These are phyloP conservation scores for Luidia sarsii DNA, from an alignment of 53 echinoderm and acorn worm species.

Conservation along the genomic window DNA sequence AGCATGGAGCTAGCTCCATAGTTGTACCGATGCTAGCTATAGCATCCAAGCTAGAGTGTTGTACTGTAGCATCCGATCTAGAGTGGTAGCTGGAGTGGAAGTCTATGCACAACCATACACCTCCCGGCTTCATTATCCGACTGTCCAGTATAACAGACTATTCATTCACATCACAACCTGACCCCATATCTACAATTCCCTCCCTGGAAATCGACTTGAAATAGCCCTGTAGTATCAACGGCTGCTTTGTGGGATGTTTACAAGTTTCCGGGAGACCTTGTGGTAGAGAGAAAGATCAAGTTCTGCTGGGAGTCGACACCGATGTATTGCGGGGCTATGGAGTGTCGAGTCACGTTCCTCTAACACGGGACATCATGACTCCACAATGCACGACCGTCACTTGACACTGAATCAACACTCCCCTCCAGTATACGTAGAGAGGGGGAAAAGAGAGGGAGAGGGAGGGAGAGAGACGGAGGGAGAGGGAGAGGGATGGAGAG, in stretches of 20 bases:
- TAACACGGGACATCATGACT: background rate
- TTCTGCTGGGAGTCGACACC: background rate
- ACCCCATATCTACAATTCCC: background rate
- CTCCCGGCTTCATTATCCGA: too few relatives aligned
- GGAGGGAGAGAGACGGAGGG: background rate
- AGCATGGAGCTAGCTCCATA: too few relatives aligned
- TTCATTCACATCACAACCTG: background rate
- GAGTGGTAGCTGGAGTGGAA: too few relatives aligned
- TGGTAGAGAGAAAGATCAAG: background rate
- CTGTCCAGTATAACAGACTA: background rate
- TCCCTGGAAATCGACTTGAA: background rate
- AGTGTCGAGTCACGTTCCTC: background rate
- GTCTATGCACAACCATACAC: too few relatives aligned
- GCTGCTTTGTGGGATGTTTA: background rate
- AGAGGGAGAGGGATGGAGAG: too few relatives aligned
- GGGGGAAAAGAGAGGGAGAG: background rate
- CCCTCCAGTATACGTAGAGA: background rate
- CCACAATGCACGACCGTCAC: background rate
- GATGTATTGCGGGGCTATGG: background rate
- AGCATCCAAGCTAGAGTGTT: too few relatives aligned
- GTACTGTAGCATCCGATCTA: too few relatives aligned
- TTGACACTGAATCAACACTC: conserved; percentile 2
- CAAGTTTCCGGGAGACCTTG: background rate
- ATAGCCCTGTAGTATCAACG: background rate
- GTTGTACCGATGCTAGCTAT: too few relatives aligned